Percentiles rank a stretch among this genome's conserved stretches.
Evolutionary conservation across 2,113 vertebrate genomes (phyloP).

Genomic region (Perca fluviatilis): DNA sequence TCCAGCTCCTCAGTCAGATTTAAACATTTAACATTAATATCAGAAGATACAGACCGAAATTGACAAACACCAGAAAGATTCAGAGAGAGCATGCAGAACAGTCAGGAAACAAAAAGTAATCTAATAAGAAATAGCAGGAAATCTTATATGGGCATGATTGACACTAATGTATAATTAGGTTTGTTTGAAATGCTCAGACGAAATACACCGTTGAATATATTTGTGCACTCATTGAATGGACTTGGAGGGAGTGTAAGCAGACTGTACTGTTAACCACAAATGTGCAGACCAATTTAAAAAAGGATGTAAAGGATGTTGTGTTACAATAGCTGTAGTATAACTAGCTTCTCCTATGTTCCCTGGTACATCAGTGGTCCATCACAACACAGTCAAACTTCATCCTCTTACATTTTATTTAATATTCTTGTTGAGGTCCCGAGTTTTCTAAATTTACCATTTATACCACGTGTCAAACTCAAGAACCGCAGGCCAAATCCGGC

Average conservation of each 20-base stretch:
- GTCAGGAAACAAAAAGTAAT: slow-evolving; percentile 33
- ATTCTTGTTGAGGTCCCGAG: background rate
- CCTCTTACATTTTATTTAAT: background rate
- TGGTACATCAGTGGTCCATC: background rate
- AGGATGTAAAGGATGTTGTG: background rate
- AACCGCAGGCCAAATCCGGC: no score
- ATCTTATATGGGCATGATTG: slow-evolving; percentile 46
- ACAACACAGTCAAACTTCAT: background rate
- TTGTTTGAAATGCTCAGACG: slow-evolving; percentile 36
- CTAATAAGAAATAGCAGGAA: slow-evolving; percentile 46
- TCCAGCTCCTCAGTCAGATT: slow-evolving; percentile 2
- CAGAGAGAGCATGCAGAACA: background rate
- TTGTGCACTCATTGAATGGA: background rate
- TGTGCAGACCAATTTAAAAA: slow-evolving; percentile 4
- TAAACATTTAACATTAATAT: slow-evolving; percentile 25
- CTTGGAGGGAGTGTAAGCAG: background rate
- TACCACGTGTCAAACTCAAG: no score
- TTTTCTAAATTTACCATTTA: background rate
- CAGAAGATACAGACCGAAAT: background rate
- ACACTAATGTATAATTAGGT: slow-evolving; percentile 51
- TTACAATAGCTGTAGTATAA: no score
- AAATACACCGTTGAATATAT: slow-evolving; percentile 11
- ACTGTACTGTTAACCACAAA: background rate
- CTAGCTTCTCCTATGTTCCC: background rate
- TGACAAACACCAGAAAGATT: slow-evolving; percentile 11